phyloP scores from a whole-genome alignment of 92 coral and sea anemone species.

The Heteractis magnifica region DNA sequence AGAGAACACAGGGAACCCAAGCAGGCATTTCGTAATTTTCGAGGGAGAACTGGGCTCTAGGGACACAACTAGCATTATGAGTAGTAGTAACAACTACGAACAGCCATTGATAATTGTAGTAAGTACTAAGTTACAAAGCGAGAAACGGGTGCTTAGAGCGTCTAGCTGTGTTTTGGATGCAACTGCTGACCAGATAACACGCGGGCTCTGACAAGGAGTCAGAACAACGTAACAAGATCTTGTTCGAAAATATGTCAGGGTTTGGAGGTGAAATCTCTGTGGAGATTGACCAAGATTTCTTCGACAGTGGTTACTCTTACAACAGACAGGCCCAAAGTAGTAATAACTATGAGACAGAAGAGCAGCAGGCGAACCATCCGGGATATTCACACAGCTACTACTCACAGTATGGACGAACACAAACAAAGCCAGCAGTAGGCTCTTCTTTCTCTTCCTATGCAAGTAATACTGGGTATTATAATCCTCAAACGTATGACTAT shows the following conservation, averaged over 20 bases:
- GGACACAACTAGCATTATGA: neutral
- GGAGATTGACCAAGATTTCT: slow-evolving; percentile 80
- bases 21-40: slow-evolving; percentile 1
- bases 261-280: slow-evolving; percentile 69
- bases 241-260: slow-evolving; percentile 75
- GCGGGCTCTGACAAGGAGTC: slow-evolving; percentile 31
- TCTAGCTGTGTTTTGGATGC: too few relatives aligned
- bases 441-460: slow-evolving; percentile 29
- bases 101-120: slow-evolving; percentile 6
- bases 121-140: slow-evolving; percentile 7
- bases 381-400: slow-evolving; percentile 43
- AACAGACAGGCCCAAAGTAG: slow-evolving; percentile 54
- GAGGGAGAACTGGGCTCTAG: slow-evolving; percentile 11
- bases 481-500: slow-evolving; percentile 62
- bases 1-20: slow-evolving; percentile 6
- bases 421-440: slow-evolving; percentile 5
- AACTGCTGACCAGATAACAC: neutral
- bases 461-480: slow-evolving; percentile 20
- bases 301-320: slow-evolving; percentile 78
- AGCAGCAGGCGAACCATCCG: slow-evolving; percentile 33
- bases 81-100: slow-evolving; percentile 4
- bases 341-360: slow-evolving; percentile 38
- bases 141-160: slow-evolving; percentile 26
- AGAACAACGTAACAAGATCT: slow-evolving; percentile 55
- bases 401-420: slow-evolving; percentile 54